Conservation (phyloP, 1,140 invertebrate genomes). For the Dreissena rostriformis region DNA sequence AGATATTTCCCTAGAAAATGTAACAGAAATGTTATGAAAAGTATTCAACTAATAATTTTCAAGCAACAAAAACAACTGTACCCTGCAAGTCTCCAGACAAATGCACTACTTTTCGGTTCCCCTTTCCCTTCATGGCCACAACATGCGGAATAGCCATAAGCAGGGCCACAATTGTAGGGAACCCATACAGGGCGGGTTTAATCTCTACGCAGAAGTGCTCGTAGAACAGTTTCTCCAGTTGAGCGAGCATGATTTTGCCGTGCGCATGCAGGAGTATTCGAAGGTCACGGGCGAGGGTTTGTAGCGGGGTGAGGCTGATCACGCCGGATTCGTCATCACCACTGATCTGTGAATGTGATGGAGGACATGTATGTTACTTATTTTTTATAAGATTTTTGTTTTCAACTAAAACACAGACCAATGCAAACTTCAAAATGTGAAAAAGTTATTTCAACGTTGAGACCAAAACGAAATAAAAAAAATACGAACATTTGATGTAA, state of each 20-base stretch:
- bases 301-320: slow-evolving; percentile 84
- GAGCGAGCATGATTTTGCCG: slow-evolving; percentile 82
- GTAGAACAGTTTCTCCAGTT: slow-evolving; percentile 84
- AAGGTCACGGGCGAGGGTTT: slow-evolving; percentile 84
- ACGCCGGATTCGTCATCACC: slow-evolving; percentile 73
- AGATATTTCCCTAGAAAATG: no score
- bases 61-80: slow-evolving; percentile 37
- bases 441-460: no score
- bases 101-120: slow-evolving; percentile 67
- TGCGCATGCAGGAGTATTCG: slow-evolving; percentile 83
- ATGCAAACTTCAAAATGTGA: no score
- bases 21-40: no score
- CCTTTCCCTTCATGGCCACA: slow-evolving; percentile 80
- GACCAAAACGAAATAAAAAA: no score
- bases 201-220: slow-evolving; percentile 83
- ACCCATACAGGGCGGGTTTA: slow-evolving; percentile 84
- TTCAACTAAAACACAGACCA: no score
- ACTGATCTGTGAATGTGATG: slow-evolving; percentile 54
- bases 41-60: not conserved
- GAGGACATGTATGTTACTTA: no score
- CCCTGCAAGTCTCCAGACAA: slow-evolving; percentile 70
- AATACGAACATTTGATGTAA: no score
- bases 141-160: slow-evolving; percentile 85
- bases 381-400: no score
- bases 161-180: slow-evolving; percentile 82